Evolutionary conservation across 2,888 invertebrate species (phyloP).

Genomic region (Tachystola acroxantha): DNA sequence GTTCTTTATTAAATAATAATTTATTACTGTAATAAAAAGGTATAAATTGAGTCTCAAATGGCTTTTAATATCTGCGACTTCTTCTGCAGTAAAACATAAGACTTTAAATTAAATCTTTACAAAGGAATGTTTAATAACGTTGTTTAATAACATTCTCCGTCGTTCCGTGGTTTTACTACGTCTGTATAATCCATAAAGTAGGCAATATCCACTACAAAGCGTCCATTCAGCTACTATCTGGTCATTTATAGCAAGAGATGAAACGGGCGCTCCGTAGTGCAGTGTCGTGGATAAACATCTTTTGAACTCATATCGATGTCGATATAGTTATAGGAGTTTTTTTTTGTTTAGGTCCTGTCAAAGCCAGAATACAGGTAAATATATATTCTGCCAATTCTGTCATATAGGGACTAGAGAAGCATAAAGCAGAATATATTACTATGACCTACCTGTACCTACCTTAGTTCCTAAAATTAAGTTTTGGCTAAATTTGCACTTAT

Average conservation of each 20-base stretch:
- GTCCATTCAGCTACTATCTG: slow-evolving; percentile 68
- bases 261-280: slow-evolving; percentile 54
- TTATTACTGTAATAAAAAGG: too few species aligned
- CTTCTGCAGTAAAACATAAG: not conserved
- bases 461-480: too few species aligned
- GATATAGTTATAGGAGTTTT: too few species aligned
- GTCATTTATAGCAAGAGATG: slow-evolving; percentile 71
- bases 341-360: too few species aligned
- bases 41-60: not conserved
- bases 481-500: too few species aligned
- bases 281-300: slow-evolving; percentile 8
- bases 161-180: slow-evolving; percentile 49
- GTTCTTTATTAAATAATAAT: not conserved
- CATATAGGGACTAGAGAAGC: too few species aligned
- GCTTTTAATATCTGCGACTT: not conserved
- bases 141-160: slow-evolving; percentile 33
- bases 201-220: slow-evolving; percentile 68
- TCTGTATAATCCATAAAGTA: slow-evolving; percentile 65
- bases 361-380: too few species aligned
- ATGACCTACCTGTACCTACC: too few species aligned
- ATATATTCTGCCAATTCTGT: too few species aligned
- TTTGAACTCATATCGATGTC: slow-evolving; percentile 34
- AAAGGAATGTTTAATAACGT: slow-evolving; percentile 25
- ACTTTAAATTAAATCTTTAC: not conserved
- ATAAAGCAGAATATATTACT: too few species aligned